A percentile compares a stretch with the other conserved stretches of the same genome.
phyloP scores from a whole-genome alignment of 1,140 invertebrate species.

The Gonioctena quinquepunctata region DNA sequence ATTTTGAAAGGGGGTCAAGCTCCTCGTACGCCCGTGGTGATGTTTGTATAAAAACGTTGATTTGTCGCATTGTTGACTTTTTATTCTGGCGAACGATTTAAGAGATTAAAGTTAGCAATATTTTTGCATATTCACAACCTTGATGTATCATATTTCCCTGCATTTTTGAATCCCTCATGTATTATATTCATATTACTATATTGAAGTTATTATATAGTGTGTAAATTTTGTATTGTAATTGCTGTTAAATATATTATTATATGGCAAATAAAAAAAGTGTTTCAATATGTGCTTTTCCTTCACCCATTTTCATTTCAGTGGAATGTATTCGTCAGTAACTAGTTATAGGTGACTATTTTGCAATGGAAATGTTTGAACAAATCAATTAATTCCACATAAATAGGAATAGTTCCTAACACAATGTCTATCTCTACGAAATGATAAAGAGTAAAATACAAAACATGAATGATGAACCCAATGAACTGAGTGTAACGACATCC shows the following conservation, averaged over 20 bases:
- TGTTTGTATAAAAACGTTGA: constrained; percentile 28
- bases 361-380: too few relatives aligned
- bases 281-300: too few relatives aligned
- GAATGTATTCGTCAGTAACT: too few relatives aligned
- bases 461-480: too few relatives aligned
- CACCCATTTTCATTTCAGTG: too few relatives aligned
- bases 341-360: too few relatives aligned
- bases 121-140: constrained; percentile 54
- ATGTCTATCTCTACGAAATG: too few relatives aligned
- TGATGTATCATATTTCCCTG: constrained; percentile 50
- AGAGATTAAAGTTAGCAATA: constrained; percentile 56
- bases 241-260: constrained; percentile 56
- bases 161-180: constrained; percentile 54
- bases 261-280: constrained; percentile 47
- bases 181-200: constrained; percentile 56
- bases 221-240: constrained; percentile 58
- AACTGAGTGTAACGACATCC: too few relatives aligned
- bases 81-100: constrained; percentile 50
- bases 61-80: constrained; percentile 52
- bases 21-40: neutral
- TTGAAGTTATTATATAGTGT: constrained; percentile 56
- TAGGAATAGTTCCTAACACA: too few relatives aligned
- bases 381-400: too few relatives aligned
- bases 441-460: too few relatives aligned
- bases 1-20: too few relatives aligned